Evolutionary conservation across 2,113 vertebrate genomes (phyloP), one percentile per base, ranked within the genome.

Genomic region (Apodemus speciosus): DNA sequence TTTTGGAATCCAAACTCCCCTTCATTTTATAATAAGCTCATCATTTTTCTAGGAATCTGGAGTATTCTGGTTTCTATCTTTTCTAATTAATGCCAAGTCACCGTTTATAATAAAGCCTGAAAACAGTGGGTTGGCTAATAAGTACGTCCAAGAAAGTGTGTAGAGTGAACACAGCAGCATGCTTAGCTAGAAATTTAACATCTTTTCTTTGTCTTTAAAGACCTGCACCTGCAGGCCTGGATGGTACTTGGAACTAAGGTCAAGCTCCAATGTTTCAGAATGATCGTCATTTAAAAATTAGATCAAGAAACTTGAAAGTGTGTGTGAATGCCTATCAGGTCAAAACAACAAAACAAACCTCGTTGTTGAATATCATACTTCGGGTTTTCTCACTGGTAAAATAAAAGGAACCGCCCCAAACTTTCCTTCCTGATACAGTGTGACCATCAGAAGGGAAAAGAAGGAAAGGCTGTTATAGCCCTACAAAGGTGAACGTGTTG

Each of bases 1-100:
- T 56, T 21, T 16, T 77, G 35, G 23, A 77, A 95, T 53, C 27
- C 35, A 93, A 92, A 87, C 69, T 35, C 14, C 60, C 68, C 20
- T 62, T 91, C 46, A n/a, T 93, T 75, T 72, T 94, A 93, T 76
- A 49, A 87, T 40, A 90, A 75, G 58, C 7, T 43, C 14, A 92
- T 85, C 32, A 68, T 30, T 87, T 88, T 83, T 43, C 30, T 60
- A 81, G 21, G 35, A 72, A 73, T 87, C 43, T 46, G 14, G 27
- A 91, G 81, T 94, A 80, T 38, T 40, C 49, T 87, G 16, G 38
- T 40, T 91, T 51, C 27, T 91, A 40, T 27, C 49, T 27, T 88
- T 95, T 94, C 64, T 95, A 86, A 43, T 90, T 35, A 88, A 86
- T 58, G 64, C 77, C 13, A 69, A 77, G 69, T 88, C 62, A 80